Conservation (phyloP, 30 jellyfish, hydroid and myxozoan genomes). For the Rhopilema esculentum region DNA sequence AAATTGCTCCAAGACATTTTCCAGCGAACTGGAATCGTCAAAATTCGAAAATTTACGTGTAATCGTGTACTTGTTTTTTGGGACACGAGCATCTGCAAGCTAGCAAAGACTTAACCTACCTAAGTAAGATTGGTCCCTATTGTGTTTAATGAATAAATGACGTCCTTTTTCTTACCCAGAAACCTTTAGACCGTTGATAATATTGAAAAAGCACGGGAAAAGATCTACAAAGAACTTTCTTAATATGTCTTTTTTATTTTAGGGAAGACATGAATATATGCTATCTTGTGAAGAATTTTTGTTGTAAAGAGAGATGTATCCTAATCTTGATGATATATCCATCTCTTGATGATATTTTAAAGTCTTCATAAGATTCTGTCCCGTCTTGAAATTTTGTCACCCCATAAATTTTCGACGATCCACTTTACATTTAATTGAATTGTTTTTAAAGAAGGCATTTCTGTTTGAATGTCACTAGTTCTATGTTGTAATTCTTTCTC, state of each 20-base stretch:
- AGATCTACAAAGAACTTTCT: neutral
- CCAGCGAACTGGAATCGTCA: neutral
- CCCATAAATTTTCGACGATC: neutral
- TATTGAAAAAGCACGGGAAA: neutral
- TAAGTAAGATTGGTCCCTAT: neutral
- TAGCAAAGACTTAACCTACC: neutral
- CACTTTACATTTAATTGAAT: neutral
- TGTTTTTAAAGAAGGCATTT: neutral
- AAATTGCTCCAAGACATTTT: neutral
- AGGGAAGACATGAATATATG: neutral
- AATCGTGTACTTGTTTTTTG: neutral
- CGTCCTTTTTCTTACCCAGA: neutral
- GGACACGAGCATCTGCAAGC: neutral
- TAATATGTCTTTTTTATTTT: neutral
- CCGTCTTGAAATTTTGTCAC: neutral
- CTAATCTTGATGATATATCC: neutral
- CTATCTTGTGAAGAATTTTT: neutral
- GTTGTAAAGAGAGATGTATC: neutral
- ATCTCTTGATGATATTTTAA: neutral
- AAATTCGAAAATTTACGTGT: neutral
- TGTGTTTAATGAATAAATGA: neutral
- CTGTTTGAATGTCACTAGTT: neutral
- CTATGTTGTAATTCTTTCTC: neutral
- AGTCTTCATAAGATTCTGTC: neutral
- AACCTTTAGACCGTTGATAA: neutral